A percentile compares a stretch with the other conserved stretches of the same genome.
Evolutionary conservation across 64 coral and sea anemone species (phyloP).

Genomic region (Exaiptasia diaphana): DNA sequence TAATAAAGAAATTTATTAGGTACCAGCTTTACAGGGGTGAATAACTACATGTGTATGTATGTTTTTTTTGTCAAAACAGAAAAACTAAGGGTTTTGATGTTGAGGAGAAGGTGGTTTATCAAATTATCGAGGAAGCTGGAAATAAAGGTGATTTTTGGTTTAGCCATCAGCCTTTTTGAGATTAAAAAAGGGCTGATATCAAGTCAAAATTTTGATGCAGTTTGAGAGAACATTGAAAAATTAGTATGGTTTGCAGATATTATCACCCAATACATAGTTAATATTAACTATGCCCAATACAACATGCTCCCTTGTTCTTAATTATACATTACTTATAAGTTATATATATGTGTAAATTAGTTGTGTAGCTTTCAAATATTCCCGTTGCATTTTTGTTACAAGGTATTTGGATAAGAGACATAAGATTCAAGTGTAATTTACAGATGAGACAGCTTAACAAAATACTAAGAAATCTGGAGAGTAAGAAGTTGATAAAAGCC

Average conservation of each 20-base stretch:
- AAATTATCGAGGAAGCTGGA: conserved; percentile 95
- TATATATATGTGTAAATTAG: too few relatives aligned
- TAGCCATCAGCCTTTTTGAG: not conserved
- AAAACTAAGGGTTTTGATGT: conserved; percentile 98
- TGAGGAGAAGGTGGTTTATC: conserved; percentile 96
- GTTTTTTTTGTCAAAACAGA: conserved; percentile 9
- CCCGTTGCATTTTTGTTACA: not conserved
- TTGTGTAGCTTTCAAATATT: too few relatives aligned
- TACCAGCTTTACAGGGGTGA: not conserved
- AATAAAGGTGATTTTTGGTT: conserved; percentile 83
- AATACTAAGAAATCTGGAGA: conserved; percentile 93
- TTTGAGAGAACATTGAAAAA: too few relatives aligned
- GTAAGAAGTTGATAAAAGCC: conserved; percentile 95
- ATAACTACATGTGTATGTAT: not conserved
- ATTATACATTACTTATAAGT: too few relatives aligned
- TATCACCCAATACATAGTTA: too few relatives aligned
- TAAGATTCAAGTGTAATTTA: conserved; percentile 94
- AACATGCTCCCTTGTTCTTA: too few relatives aligned
- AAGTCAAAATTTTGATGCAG: too few relatives aligned
- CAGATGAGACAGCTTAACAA: conserved; percentile 96
- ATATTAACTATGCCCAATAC: too few relatives aligned
- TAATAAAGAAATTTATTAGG: not conserved
- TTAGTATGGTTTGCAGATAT: too few relatives aligned
- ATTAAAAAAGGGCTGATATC: too few relatives aligned
- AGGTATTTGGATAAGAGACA: conserved; percentile 99